Evolutionary conservation across 1,140 invertebrate genomes (phyloP), one percentile per base, ranked within the genome.

Genomic region (Nixonia krombeini): DNA sequence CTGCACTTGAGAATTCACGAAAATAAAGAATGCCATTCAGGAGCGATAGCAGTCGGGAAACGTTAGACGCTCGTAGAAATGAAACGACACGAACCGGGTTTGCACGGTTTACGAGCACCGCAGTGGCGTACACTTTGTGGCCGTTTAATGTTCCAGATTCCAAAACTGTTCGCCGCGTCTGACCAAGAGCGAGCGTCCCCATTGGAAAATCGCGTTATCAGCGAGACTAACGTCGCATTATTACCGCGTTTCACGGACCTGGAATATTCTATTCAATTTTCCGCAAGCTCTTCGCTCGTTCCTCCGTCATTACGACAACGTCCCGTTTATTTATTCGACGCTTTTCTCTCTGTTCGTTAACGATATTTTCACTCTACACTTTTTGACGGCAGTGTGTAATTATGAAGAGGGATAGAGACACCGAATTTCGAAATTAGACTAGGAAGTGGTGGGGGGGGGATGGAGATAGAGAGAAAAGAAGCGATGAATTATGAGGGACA

Each of bases 131-230:
- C 66, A 44, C 51, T 75, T 67, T 74, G 70, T 65, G 67, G 67
- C 17, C 53, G 53, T 52, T 74, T 76, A 73, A 74, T 68, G 55
- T 62, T 56, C 52, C 58, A 61, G 72, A 72, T 73, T 75, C 59
- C 59, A 8, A 44, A 21, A 40, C 37, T 21, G 10, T n/a, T 18
- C 10, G 37, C 4, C 8, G 37, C 9, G 17, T 4, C 16, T 40
- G 16, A 40, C 37, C 37, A 40, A 40, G 18, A 33, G 12, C n/a
- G n/a, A n/a, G 13, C n/a, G 6, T 13, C 13, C 6, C 31, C 13
- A 33, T 33, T 4, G 26, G 26, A 29, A 29, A 29, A 6, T 33
- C 31, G 6, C n/a, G 10, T 12, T 13, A 33, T 33, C 10, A 33
- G 12, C 10, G 6, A 33, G 12, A 10, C 31, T 33, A 13, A 33